Evolutionary conservation across 1,140 invertebrate genomes (phyloP), one percentile per base, ranked within the genome.

Genomic region (Pachyrhynchus sulphureomaculatus): DNA sequence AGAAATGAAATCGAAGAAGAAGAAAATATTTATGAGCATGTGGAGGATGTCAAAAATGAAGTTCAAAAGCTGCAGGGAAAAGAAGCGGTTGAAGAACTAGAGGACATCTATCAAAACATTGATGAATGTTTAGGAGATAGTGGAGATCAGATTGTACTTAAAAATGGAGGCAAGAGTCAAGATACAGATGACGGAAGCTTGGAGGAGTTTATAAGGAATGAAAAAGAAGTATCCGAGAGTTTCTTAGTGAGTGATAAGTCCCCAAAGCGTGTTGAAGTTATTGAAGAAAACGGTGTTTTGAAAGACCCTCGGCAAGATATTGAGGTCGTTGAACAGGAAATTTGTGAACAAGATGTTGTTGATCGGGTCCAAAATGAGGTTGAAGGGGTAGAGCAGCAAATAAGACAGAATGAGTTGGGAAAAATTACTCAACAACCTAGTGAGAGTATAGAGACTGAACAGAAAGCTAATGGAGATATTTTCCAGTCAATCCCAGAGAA

Each of bases 81-180:
- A 36, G 45, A 62, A 33, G 33, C 13, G 9, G 49, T 45, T 12
- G 54, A 65, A 32, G 32, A 44, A 13, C 39, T 58, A 6, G 65
- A 67, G 21, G 45, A 62, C n/a, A 67, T 69, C 13, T 69, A 70
- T 23, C 54, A 68, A 57, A 68, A 64, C 36, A 66, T 68, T 15
- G 64, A 65, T 4, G 64, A 66, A 33, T 37, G 10, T 32, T 41
- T 47, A 26, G 44, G 33, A 32, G 18, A 37, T 12, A 37, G 37
- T 0, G 51, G 56, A 17, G 12, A 29, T 29, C 2, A 29, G 12
- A 29, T 29, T 9, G 21, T 33, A 5, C 17, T 39, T 18, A 62
- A 34, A 15, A 44, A 26, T 4, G 18, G n/a, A 3, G 23, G 10
- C 15, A 57, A 47, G 20, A 59, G 56, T 21, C 15, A 39, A 12